These are phyloP conservation scores for Melanotaenia maccullochi DNA, from an alignment of 2,797 vertebrate genomes.

Conservation along the genomic window DNA sequence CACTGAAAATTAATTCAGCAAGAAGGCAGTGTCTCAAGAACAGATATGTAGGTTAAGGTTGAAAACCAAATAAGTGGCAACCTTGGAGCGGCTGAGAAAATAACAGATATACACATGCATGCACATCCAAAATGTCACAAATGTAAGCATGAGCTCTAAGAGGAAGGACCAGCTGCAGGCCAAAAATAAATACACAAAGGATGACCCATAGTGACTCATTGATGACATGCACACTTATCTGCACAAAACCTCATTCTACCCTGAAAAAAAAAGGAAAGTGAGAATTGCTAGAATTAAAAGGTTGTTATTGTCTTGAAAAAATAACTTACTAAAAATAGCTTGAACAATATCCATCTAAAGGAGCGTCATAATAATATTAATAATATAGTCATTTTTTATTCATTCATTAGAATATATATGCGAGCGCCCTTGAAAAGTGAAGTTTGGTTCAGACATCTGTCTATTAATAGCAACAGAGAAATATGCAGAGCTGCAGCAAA, in stretches of 20 bases:
- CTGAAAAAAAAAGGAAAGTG: neutral
- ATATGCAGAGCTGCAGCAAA: slow-evolving; percentile 27
- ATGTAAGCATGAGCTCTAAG: slow-evolving; percentile 36
- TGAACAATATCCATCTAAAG: neutral
- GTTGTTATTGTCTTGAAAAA: neutral
- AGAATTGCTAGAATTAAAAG: slow-evolving; percentile 3
- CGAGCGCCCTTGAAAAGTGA: slow-evolving; percentile 42
- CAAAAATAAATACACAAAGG: slow-evolving; percentile 78
- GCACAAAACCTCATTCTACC: slow-evolving; percentile 30
- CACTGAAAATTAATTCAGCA: slow-evolving; percentile 6
- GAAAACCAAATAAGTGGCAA: slow-evolving; percentile 56
- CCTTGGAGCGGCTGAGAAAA: slow-evolving; percentile 72
- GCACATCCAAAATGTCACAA: slow-evolving; percentile 39
- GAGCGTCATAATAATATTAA: neutral
- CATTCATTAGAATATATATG: slow-evolving; percentile 1
- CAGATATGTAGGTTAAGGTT: slow-evolving; percentile 64
- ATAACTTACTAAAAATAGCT: neutral
- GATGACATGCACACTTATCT: slow-evolving; percentile 65
- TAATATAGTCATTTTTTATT: neutral
- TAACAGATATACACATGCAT: slow-evolving; percentile 48
- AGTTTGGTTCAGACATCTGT: slow-evolving; percentile 48
- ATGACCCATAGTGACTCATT: slow-evolving; percentile 69
- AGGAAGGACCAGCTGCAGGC: slow-evolving; percentile 78
- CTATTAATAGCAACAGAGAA: slow-evolving; percentile 62
- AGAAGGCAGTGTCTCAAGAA: slow-evolving; percentile 19